Conservation (phyloP, 2,113 vertebrate genomes). For the Notiomystis cincta region DNA sequence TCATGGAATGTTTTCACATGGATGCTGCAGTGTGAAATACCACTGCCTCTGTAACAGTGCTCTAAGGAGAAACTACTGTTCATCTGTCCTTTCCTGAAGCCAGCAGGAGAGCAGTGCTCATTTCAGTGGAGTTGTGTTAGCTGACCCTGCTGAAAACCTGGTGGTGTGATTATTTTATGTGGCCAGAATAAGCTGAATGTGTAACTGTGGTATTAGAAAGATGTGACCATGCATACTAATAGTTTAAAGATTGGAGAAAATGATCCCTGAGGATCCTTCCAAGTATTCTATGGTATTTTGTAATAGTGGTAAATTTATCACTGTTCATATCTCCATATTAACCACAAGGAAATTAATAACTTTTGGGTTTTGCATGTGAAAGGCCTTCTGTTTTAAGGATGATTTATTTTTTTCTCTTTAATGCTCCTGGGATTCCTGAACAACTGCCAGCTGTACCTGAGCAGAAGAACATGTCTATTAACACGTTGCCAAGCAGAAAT, state of each 20-base stretch:
- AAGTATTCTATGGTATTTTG: not conserved
- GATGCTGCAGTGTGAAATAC: not conserved
- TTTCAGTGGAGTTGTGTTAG: not conserved
- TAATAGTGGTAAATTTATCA: not conserved
- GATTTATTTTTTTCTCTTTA: not conserved
- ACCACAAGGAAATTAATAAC: not conserved
- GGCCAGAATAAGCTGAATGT: not conserved
- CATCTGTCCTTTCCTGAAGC: not conserved
- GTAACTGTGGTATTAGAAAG: not conserved
- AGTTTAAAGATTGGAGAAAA: not conserved
- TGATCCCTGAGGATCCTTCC: not conserved
- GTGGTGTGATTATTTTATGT: not conserved
- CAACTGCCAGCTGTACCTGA: not conserved
- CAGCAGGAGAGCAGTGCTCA: not conserved
- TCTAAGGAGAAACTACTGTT: not conserved
- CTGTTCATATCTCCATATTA: not conserved
- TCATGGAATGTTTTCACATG: not conserved
- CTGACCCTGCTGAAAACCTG: not conserved
- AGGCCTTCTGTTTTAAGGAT: not conserved
- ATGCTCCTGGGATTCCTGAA: not conserved
- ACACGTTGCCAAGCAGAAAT: not conserved
- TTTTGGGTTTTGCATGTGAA: not conserved
- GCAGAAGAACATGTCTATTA: not conserved
- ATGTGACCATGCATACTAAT: not conserved
- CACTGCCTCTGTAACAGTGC: not conserved